Percentiles rank a stretch among this genome's conserved stretches.
Conservation (phyloP, 2,113 vertebrate genomes). For the Muscicapa adusta region DNA sequence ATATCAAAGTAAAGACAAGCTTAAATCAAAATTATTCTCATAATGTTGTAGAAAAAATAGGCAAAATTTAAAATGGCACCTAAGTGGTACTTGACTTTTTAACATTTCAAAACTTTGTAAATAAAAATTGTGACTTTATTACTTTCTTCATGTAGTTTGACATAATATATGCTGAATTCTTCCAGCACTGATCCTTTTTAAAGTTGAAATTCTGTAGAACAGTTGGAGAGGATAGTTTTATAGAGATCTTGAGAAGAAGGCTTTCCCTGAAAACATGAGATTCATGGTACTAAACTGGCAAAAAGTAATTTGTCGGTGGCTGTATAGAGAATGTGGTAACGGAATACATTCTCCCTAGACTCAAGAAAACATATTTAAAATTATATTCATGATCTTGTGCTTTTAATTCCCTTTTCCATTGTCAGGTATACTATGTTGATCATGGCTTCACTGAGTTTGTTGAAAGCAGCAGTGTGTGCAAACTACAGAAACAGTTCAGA, state of each 20-base stretch:
- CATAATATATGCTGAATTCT: not conserved
- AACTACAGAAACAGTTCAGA: slow-evolving; percentile 79
- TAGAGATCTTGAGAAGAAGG: not conserved
- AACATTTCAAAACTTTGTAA: not conserved
- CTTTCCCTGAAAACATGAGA: not conserved
- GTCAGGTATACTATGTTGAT: slow-evolving; percentile 88
- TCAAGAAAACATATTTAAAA: not conserved
- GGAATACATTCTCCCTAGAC: not conserved
- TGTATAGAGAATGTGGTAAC: not conserved
- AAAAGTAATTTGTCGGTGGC: not conserved
- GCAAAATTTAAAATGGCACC: not conserved
- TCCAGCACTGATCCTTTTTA: not conserved
- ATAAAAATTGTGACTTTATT: not conserved
- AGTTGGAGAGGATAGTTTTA: not conserved
- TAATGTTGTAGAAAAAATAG: not conserved
- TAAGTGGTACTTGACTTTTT: not conserved
- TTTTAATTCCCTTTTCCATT: not conserved
- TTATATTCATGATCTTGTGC: not conserved
- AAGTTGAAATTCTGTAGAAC: not conserved
- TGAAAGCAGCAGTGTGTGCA: slow-evolving; percentile 73
- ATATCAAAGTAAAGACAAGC: not conserved
- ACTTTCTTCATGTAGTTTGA: not conserved
- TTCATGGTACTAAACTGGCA: not conserved
- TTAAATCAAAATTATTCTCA: not conserved
- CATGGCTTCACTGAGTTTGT: slow-evolving; percentile 85